Conservation (phyloP, 2,113 vertebrate species). For the Fulica atra region DNA sequence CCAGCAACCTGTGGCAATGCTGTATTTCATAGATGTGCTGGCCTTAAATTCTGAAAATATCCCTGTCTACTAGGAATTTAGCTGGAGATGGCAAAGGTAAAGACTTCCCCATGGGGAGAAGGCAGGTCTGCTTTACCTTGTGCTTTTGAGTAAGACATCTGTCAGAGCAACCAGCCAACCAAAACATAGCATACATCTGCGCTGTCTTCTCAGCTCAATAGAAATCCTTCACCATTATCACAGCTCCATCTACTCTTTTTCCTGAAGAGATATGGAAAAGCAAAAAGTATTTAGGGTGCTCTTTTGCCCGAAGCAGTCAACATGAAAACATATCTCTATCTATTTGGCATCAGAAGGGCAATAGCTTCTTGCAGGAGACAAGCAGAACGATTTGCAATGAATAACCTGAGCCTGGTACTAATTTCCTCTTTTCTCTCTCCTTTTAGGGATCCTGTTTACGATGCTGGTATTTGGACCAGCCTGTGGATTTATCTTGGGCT, state of each 20-base stretch:
- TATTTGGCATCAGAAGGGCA: not conserved
- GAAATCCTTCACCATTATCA: conserved; percentile 1
- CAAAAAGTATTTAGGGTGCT: not conserved
- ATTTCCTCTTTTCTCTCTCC: conserved; percentile 39
- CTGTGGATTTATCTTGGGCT: conserved; percentile 98
- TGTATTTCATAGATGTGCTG: not conserved
- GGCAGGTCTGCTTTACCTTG: not conserved
- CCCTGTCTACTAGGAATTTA: not conserved
- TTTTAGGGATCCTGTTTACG: conserved; percentile 95
- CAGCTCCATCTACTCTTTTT: not conserved
- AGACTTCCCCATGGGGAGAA: not conserved
- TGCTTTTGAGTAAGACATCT: not conserved
- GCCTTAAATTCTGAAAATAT: not conserved
- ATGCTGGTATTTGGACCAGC: conserved; percentile 98
- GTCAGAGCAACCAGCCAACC: not conserved
- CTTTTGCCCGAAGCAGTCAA: not conserved
- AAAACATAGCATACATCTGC: not conserved
- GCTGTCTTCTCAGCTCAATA: not conserved
- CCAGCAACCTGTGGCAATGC: not conserved
- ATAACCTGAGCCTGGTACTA: not conserved
- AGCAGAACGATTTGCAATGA: not conserved
- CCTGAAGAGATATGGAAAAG: not conserved
- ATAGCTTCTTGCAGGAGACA: not conserved
- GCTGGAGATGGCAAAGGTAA: not conserved
- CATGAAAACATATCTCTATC: not conserved